A percentile compares a stretch with the other conserved stretches of the same genome.
Conservation (phyloP, 2,113 vertebrate species). For the Centropus bengalensis region DNA sequence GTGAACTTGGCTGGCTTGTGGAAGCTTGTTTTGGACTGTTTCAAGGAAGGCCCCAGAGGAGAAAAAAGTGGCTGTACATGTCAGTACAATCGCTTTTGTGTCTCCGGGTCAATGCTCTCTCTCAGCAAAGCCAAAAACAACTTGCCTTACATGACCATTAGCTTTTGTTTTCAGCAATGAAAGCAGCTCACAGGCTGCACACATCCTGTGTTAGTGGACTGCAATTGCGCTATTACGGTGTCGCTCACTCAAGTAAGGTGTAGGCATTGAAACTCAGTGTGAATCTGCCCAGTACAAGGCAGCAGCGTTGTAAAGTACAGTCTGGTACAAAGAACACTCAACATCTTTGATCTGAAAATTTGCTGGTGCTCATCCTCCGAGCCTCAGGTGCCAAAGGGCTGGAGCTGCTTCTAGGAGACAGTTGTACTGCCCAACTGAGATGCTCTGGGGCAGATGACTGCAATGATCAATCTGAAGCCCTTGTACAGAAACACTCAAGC, state of each 20-base stretch:
- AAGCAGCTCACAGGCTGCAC: not conserved
- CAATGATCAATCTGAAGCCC: not conserved
- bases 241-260: not conserved
- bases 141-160: constrained; percentile 9
- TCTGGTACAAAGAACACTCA: not conserved
- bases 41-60: not conserved
- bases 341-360: not conserved
- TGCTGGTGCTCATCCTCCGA: not conserved
- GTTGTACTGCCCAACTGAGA: not conserved
- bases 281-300: not conserved
- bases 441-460: not conserved
- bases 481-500: not conserved
- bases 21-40: constrained; percentile 67
- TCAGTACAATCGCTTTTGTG: constrained; percentile 29
- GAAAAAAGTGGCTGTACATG: constrained; percentile 1
- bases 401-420: not conserved
- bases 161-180: constrained; percentile 9
- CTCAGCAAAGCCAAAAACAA: constrained; percentile 36
- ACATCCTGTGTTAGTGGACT: not conserved
- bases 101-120: not conserved
- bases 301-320: not conserved
- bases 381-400: not conserved
- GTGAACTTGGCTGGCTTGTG: constrained; percentile 44
- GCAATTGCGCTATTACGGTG: not conserved
- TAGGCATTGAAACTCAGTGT: not conserved